Conservation (phyloP, 2,797 vertebrate species). For the Ptychobarbus kaznakovi region DNA sequence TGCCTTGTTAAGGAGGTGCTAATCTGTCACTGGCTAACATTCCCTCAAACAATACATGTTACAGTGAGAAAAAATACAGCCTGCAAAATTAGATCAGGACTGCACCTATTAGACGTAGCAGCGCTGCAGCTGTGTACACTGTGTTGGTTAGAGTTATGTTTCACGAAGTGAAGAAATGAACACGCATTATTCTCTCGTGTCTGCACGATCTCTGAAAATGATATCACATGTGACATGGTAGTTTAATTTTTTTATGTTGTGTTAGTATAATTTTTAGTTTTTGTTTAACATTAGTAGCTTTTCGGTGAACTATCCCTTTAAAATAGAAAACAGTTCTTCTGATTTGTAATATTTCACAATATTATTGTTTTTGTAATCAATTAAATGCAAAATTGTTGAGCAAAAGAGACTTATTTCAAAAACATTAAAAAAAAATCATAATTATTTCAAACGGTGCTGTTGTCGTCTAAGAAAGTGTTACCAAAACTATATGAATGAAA, state of each 20-base stretch:
- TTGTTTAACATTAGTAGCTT: neutral
- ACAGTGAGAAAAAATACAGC: conserved; percentile 66
- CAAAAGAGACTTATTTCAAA: too few species aligned
- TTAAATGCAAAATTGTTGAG: neutral
- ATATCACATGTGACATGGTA: conserved; percentile 27
- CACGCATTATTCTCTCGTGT: neutral
- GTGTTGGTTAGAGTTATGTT: conserved; percentile 43
- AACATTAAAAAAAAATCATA: neutral
- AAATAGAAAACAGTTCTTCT: neutral
- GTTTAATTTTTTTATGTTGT: neutral
- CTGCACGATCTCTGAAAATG: conserved; percentile 67
- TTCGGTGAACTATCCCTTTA: neutral
- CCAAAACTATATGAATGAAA: neutral
- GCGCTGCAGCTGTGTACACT: conserved; percentile 26
- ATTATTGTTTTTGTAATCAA: neutral
- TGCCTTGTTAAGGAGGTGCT: conserved; percentile 77
- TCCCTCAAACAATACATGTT: conserved; percentile 78
- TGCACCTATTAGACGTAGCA: conserved; percentile 64
- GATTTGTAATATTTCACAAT: neutral
- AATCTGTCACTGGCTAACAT: conserved; percentile 80
- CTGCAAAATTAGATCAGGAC: conserved; percentile 77
- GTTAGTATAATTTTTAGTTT: neutral
- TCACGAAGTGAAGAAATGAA: conserved; percentile 69
- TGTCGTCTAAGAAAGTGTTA: neutral
- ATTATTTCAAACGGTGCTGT: neutral